Base-by-base conservation (phyloP, 2,797 vertebrate genomes). In the Botia almorhae region DNA sequence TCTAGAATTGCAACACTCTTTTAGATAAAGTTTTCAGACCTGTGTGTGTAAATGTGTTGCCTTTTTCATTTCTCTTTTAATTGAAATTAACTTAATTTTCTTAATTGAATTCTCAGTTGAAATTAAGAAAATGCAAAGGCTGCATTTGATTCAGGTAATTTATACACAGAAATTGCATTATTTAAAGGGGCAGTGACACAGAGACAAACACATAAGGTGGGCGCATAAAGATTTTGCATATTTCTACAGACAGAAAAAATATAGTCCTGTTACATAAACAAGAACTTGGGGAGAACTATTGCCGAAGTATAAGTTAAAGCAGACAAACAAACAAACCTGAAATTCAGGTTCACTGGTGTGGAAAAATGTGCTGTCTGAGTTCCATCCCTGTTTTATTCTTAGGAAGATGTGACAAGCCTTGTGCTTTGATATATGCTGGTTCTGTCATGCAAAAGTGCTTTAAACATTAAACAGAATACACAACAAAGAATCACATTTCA, bases 11-110 rank as follows among this genome's bases (percentile, higher is more conserved):
- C 10, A 46, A 46, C 43, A 46, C 10, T 46, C 13, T 63, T 63
- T 63, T 17, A 29, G 60, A 29, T 29, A 13, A 26, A 13, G 58
- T 26, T 63, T 2, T 16, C 23, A 61, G 23, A 63, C 60, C 23
- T 61, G 29, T 29, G 26, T 6, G 26, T 16, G 23, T 16, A 29
- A 16, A 61, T 29, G 14, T 50, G 14, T 64, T 51, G 33, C 26
- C 14, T 36, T 81, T 76, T 65, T 58, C 48, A 33, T 71, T 43
- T 12, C 21, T 46, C 17, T 55, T 69, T 7, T 29, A 50, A 60
- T 76, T 23, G 3, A 11, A 60, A 60, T 3, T 26, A 26, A 60
- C 13, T 17, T 16, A 7, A 1, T 26, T 26, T 26, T 26, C 23
- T 26, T 26, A 26, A 26, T 26, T 26, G 23, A 26, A 26, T 26